Conservation (phyloP, 2,888 invertebrate genomes). For the Plemyria rubiginata region DNA sequence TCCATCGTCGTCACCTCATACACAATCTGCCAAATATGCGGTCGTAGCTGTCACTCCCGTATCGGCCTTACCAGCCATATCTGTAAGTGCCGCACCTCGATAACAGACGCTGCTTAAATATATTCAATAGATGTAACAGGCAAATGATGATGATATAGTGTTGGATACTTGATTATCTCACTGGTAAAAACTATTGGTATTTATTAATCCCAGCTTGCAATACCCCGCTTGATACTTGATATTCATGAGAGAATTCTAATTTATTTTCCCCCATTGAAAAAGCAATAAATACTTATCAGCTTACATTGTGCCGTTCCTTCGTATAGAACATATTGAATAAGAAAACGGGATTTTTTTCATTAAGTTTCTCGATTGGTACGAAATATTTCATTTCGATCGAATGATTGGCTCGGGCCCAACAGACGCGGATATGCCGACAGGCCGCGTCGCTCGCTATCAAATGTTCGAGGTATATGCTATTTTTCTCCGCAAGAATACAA, state of each 20-base stretch:
- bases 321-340: constrained; percentile 56
- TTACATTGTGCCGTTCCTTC: constrained; percentile 40
- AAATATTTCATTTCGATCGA: constrained; percentile 74
- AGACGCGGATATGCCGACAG: constrained; percentile 64
- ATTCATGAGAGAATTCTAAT: constrained; percentile 46
- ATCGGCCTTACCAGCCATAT: too few relatives aligned
- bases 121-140: too few relatives aligned
- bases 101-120: too few relatives aligned
- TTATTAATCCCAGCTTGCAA: constrained; percentile 7
- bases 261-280: constrained; percentile 42
- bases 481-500: constrained; percentile 83
- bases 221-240: constrained; percentile 30
- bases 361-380: constrained; percentile 65
- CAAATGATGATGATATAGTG: too few relatives aligned
- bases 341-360: constrained; percentile 64
- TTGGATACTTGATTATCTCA: too few relatives aligned
- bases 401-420: constrained; percentile 79
- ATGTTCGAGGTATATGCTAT: constrained; percentile 79
- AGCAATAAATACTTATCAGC: constrained; percentile 46
- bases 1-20: too few relatives aligned
- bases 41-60: too few relatives aligned
- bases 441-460: constrained; percentile 75
- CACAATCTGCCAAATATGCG: too few relatives aligned
- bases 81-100: too few relatives aligned
- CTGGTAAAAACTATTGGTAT: constrained; percentile 9